These are phyloP conservation scores for Sinocyclocheilus rhinocerous DNA, from an alignment of 2,113 vertebrate species.

Conservation along the genomic window DNA sequence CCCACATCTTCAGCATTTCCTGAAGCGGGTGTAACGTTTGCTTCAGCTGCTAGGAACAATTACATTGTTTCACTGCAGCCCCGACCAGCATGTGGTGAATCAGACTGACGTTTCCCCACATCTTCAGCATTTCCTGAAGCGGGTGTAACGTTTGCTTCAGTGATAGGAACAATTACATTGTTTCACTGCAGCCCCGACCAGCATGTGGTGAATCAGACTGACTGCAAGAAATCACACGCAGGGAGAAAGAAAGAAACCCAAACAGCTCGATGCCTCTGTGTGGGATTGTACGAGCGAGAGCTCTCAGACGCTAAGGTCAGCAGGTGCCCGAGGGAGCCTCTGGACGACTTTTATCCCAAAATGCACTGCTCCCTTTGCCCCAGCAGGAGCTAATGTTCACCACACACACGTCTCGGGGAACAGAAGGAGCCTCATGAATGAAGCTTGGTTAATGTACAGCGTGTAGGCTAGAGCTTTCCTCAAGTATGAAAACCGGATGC, in stretches of 20 bases:
- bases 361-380: slow-evolving; percentile 2
- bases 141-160: neutral
- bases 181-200: neutral
- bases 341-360: slow-evolving; percentile 47
- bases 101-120: neutral
- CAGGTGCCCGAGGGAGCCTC: slow-evolving; percentile 49
- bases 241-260: slow-evolving; percentile 16
- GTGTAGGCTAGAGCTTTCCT: neutral
- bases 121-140: neutral
- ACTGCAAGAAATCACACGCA: neutral
- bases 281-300: slow-evolving; percentile 33
- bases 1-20: neutral
- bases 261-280: slow-evolving; percentile 15
- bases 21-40: neutral
- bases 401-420: slow-evolving; percentile 20
- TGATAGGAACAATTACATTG: neutral
- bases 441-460: neutral
- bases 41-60: neutral
- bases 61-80: neutral
- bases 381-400: slow-evolving; percentile 24
- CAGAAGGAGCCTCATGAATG: slow-evolving; percentile 11
- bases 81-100: no score
- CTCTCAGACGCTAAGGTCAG: slow-evolving; percentile 60
- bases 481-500: neutral
- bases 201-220: neutral